These are phyloP conservation scores for Planococcus citri DNA, from an alignment of 1,140 invertebrate species.

Conservation along the genomic window DNA sequence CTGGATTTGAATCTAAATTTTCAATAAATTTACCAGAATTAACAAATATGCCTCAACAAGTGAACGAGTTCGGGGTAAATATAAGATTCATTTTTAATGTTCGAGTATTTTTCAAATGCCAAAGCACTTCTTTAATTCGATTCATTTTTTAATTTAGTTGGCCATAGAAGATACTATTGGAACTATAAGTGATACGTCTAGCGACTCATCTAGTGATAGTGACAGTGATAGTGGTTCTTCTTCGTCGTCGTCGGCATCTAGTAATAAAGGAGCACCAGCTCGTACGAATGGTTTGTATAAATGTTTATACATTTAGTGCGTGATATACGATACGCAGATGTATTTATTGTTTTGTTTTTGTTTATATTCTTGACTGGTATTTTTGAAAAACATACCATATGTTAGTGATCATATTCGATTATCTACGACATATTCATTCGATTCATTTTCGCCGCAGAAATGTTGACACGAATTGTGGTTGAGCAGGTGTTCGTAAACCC, in stretches of 20 bases:
- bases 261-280: not conserved
- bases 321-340: no score
- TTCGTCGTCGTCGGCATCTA: not conserved
- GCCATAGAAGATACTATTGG: not conserved
- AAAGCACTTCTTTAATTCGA: not conserved
- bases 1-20: conserved; percentile 6
- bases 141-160: not conserved
- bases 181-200: not conserved
- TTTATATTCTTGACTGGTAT: no score
- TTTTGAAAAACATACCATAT: no score
- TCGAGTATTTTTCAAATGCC: not conserved
- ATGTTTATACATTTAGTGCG: no score
- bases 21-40: conserved; percentile 12
- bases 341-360: no score
- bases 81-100: not conserved
- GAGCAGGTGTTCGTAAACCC: no score
- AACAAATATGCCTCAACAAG: conserved; percentile 6
- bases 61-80: conserved; percentile 5
- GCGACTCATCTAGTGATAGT: not conserved
- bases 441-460: no score
- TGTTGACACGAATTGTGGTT: no score
- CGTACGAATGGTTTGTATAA: not conserved
- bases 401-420: no score
- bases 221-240: conserved; percentile 15
- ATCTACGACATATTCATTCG: no score